Base-by-base conservation (phyloP, 1,140 invertebrate genomes). In the Drosophila kohkoa region DNA sequence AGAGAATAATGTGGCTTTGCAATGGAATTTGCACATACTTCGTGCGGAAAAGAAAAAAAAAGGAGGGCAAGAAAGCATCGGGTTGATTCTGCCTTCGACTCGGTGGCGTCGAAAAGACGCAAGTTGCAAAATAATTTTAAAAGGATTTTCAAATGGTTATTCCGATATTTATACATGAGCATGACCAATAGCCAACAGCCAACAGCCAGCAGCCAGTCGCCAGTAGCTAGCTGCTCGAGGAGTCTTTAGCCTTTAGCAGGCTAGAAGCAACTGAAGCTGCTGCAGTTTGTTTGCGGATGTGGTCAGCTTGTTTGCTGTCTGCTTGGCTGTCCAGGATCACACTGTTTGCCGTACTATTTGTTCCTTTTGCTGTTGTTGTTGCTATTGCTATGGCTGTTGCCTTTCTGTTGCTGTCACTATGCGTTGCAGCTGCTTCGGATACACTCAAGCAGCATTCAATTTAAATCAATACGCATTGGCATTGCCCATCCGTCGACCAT, bases 21-120 rank as follows among this genome's bases (percentile, higher is more conserved):
- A 81, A 79, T 89, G 85, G 85, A 90, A 89, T 89, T 89, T 89
- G 85, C 85, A 89, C 85, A 89, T 89, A 81, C 85, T 89, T 89
- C 30, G 70, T 59, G 58, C 70, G 64, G 74, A 66, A 64, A 68
- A 10, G 8, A 64, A 68, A 64, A 55, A 64, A 55, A 57, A 55
- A 74, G 77, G 49, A 62, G 67, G 54, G 65, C 45, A 59, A 62
- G 41, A 49, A 67, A 38, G 32, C 38, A 10, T 25, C 46, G n/a
- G 15, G 11, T 13, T 51, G 25, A 32, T 16, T 51, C 49, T 52
- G 2, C 20, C 20, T 25, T 25, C 11, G 13, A 20, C 52, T 52
- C 43, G 68, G 72, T 74, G 85, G 86, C 85, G 75, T 88, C 75
- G 71, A 88, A 88, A 88, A 88, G 85, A 88, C 85, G 77, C 81